These are phyloP conservation scores for Meganola albula DNA, from an alignment of 2,888 invertebrate species.

Conservation along the genomic window DNA sequence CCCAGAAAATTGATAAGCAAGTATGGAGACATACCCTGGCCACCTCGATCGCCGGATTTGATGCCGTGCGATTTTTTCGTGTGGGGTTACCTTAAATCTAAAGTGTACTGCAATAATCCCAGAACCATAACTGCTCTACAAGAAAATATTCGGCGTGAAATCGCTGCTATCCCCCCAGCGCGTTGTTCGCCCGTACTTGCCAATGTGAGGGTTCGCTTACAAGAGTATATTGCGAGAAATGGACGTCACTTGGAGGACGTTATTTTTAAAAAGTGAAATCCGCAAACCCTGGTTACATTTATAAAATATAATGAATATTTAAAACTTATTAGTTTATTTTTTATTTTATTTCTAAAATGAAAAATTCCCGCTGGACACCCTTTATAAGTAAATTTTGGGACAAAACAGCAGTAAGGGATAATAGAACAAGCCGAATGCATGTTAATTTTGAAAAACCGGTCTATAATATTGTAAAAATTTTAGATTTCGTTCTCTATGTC, in stretches of 20 bases:
- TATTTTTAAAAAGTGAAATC: constrained; percentile 4
- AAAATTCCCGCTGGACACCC: too few relatives aligned
- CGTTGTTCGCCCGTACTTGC: constrained; percentile 20
- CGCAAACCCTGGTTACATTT: too few relatives aligned
- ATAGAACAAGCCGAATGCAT: too few relatives aligned
- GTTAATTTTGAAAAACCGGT: too few relatives aligned
- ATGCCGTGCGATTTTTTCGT: constrained; percentile 8
- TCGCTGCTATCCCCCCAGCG: constrained; percentile 18
- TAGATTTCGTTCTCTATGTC: too few relatives aligned
- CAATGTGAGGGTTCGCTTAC: constrained; percentile 20
- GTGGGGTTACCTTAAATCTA: constrained; percentile 15
- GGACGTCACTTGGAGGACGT: constrained; percentile 14
- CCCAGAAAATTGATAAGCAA: not conserved
- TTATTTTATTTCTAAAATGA: too few relatives aligned
- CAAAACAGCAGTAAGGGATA: too few relatives aligned
- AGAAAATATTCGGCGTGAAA: constrained; percentile 5
- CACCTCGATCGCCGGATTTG: not conserved
- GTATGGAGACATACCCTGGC: not conserved
- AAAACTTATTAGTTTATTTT: too few relatives aligned
- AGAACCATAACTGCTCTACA: constrained; percentile 10
- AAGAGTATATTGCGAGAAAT: constrained; percentile 15
- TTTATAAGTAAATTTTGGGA: too few relatives aligned
- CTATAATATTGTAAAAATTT: too few relatives aligned
- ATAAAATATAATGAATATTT: too few relatives aligned
- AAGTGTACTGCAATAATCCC: constrained; percentile 19